Evolutionary conservation across 1,140 invertebrate species (phyloP), one percentile per base, ranked within the genome.

Genomic region (Listronotus bonariensis): DNA sequence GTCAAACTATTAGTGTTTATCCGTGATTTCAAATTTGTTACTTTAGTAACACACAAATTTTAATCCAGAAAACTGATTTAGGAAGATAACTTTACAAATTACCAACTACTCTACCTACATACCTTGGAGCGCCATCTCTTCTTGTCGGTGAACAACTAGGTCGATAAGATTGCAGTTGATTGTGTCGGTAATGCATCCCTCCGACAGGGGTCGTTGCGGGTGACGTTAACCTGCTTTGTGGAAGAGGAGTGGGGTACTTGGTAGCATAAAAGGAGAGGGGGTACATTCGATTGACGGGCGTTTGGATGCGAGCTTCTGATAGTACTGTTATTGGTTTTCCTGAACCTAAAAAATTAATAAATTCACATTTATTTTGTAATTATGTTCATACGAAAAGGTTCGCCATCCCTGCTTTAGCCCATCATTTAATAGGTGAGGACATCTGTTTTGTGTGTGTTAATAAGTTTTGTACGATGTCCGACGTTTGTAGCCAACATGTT

Each of bases 251-350:
- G 11, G 77, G 76, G 72, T 86, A 86, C 65, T 85, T 84, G 17
- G 80, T 79, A n/a, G 85, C 85, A 72, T 87, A 87, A 68, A 85
- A 86, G 51, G 83, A 84, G 10, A 91, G 76, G 0, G 89, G 89
- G 77, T 86, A 86, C 63, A 84, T 81, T 31, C 92, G 82, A 71
- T 92, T 90, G 32, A 86, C 84, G 3, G 93, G 92, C 65, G 84
- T 86, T 54, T 86, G 85, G 45, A 98, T 95, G 43, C 92, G 84
- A 0, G 94, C 95, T 1, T 93, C 92, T 10, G 94, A 96, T 0
- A 89, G 88, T 12, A 87, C 84, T 0, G 95, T 96, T 70, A 98
- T 92, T 0, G 92, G 88, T 76, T 87, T 87, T 20, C 90, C 90
- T 40, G 92, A 94, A 0, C 93, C 64, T 66, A 36, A 59, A 66